Evolutionary conservation across 1,140 invertebrate genomes (phyloP).

Genomic region (Dendroctonus valens): DNA sequence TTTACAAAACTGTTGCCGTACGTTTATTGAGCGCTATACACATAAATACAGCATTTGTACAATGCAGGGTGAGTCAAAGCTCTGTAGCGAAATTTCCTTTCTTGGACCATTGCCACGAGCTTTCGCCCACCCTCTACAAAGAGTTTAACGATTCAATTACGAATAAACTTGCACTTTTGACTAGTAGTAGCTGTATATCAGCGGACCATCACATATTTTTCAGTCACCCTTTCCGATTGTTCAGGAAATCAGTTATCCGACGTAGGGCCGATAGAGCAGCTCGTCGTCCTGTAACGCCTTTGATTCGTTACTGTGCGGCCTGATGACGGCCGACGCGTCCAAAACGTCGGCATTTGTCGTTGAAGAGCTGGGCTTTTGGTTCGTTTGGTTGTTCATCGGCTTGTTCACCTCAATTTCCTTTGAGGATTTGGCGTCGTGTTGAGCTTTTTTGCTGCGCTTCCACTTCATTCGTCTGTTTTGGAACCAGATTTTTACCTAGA

Average conservation of each 20-base stretch:
- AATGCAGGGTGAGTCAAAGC: too few relatives aligned
- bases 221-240: too few relatives aligned
- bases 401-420: conserved; percentile 37
- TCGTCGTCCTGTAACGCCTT: conserved; percentile 40
- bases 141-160: too few relatives aligned
- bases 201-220: too few relatives aligned
- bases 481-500: conserved; percentile 94
- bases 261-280: conserved; percentile 49
- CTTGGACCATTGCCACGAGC: too few relatives aligned
- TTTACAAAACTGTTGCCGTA: not conserved
- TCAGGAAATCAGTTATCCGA: conserved; percentile 40
- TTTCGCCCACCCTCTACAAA: too few relatives aligned
- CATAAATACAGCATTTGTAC: too few relatives aligned
- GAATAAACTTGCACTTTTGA: too few relatives aligned
- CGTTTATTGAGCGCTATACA: too few relatives aligned
- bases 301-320: conserved; percentile 24
- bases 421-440: conserved; percentile 66
- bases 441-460: conserved; percentile 92
- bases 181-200: too few relatives aligned
- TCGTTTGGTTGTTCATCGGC: conserved; percentile 20
- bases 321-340: conserved; percentile 3
- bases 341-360: conserved; percentile 26
- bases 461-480: conserved; percentile 95
- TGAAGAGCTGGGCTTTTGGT: conserved; percentile 28
- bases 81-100: too few relatives aligned